phyloP scores from a whole-genome alignment of 2,797 vertebrate genomes.

The Ctenochaetus hawaiiensis region DNA sequence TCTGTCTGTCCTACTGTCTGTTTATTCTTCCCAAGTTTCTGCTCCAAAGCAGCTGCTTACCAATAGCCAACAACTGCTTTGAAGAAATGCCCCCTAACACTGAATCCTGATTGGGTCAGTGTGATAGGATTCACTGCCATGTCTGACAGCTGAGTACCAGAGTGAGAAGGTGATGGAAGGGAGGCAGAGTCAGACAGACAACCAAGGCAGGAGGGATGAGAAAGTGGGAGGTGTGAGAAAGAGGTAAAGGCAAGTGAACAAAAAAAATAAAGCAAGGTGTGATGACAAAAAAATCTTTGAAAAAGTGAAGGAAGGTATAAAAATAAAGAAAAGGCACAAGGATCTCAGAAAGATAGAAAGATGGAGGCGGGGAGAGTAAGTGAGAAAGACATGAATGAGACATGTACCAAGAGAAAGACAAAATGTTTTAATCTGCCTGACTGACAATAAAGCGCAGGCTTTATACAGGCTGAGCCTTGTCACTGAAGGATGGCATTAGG shows the following conservation, averaged over 20 bases:
- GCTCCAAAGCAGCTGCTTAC: slow-evolving; percentile 57
- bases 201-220: not conserved
- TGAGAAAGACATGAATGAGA: slow-evolving; percentile 7
- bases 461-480: slow-evolving; percentile 46
- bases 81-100: slow-evolving; percentile 46
- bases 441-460: slow-evolving; percentile 50
- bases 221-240: not conserved
- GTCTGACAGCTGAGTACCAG: slow-evolving; percentile 48
- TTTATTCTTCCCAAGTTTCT: slow-evolving; percentile 39
- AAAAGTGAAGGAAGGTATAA: not conserved
- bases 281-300: not conserved
- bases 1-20: slow-evolving; percentile 22
- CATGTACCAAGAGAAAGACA: slow-evolving; percentile 20
- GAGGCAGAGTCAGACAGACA: slow-evolving; percentile 18
- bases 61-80: slow-evolving; percentile 43
- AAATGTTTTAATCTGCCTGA: slow-evolving; percentile 31
- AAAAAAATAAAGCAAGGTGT: not conserved
- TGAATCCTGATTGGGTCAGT: slow-evolving; percentile 62
- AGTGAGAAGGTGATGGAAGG: slow-evolving; percentile 49
- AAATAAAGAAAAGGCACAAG: not conserved
- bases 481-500: slow-evolving; percentile 29
- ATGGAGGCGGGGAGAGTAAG: not conserved
- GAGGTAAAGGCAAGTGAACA: not conserved
- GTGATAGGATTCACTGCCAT: slow-evolving; percentile 54
- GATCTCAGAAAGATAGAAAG: not conserved